phyloP scores from a whole-genome alignment of 2,797 vertebrate genomes.

The Sebastes oblongus region DNA sequence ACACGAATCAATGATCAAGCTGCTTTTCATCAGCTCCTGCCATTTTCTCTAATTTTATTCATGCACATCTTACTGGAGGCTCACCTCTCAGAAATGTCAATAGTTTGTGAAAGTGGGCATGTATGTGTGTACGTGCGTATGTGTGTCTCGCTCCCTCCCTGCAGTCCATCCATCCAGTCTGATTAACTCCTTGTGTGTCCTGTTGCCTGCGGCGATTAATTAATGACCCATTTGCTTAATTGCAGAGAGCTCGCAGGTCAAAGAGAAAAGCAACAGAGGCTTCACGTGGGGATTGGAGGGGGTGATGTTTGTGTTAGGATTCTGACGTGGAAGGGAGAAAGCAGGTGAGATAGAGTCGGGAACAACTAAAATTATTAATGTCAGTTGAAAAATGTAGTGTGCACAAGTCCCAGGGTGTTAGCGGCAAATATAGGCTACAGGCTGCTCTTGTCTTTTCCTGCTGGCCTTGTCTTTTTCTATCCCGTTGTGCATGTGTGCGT shows the following conservation, averaged over 20 bases:
- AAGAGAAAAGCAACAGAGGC: conserved; percentile 34
- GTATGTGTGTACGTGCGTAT: conserved; percentile 9
- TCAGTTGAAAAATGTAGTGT: background rate
- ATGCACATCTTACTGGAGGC: conserved; percentile 50
- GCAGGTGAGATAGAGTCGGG: conserved; percentile 17
- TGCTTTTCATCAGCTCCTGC: conserved; percentile 57
- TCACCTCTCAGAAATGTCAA: conserved; percentile 60
- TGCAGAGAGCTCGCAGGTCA: conserved; percentile 65
- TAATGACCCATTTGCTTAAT: conserved; percentile 82
- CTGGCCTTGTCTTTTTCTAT: background rate
- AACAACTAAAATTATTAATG: conserved; percentile 16
- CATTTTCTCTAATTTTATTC: conserved; percentile 59
- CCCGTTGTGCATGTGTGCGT: background rate
- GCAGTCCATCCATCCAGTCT: conserved; percentile 72
- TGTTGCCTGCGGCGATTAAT: conserved; percentile 74
- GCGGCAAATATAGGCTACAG: background rate
- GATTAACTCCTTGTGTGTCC: conserved; percentile 74
- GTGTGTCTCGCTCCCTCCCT: conserved; percentile 25
- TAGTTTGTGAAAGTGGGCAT: conserved; percentile 36
- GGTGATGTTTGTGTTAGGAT: conserved; percentile 32
- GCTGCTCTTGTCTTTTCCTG: conserved; percentile 7
- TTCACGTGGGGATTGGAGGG: conserved; percentile 5
- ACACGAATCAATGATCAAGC: conserved; percentile 60
- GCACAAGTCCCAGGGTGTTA: background rate
- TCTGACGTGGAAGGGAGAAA: background rate